Base-by-base conservation (phyloP, 2,888 invertebrate genomes). In the Galeruca laticollis region DNA sequence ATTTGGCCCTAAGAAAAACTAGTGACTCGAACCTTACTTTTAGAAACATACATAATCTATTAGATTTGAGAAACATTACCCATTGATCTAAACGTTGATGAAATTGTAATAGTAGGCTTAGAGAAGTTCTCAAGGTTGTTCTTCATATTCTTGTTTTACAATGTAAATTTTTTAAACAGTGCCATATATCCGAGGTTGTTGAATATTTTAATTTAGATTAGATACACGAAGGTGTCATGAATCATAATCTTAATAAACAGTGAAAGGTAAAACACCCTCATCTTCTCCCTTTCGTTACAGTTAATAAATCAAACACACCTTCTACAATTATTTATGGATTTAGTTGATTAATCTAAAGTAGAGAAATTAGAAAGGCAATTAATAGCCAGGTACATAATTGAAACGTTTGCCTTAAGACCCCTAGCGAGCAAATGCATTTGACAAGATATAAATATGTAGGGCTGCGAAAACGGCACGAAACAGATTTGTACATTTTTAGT, bases 361-460 rank as follows among this genome's bases (percentile, higher is more conserved):
- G 56, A 47, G 33, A 35, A 65, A 65, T 65, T 49, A 65, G 47
- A 57, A 18, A 43, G 47, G 65, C 47, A 65, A 65, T 65, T 57
- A 65, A 65, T 65, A 65, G 57, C 47, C 2, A 13, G 54, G 54
- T 33, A 57, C 18, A 56, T 65, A 65, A 65, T 65, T 65, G 56
- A 65, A 65, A 65, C 43, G 43, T 65, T 65, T 56, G 43, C 57
- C 57, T 65, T 56, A 47, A 26, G 47, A 33, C 40, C 47, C 21
- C 18, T 31, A 20, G 56, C 26, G 35, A 40, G 33, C 57, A 18
- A 57, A 57, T 65, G 65, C 26, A 57, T 65, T 57, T 57, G 65
- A 57, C 65, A 35, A n/a, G 26, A 54, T 40, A 35, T 63, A 63
- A 63, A 63, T 63, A 63, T 18, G 47, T 15, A 15, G 47, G 15